phyloP scores from a whole-genome alignment of 1,140 invertebrate genomes.

The Schlechtendalia chinensis region DNA sequence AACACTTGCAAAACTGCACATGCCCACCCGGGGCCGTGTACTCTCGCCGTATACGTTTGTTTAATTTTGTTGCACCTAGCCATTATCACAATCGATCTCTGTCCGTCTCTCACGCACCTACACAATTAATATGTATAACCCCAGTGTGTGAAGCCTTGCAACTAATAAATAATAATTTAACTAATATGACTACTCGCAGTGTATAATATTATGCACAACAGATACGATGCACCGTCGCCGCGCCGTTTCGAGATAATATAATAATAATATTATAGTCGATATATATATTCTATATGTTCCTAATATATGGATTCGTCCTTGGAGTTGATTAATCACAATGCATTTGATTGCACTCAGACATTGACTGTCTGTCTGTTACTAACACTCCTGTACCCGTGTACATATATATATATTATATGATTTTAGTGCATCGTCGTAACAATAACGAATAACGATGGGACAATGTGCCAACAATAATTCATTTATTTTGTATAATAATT shows the following conservation, averaged over 20 bases:
- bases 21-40: background rate
- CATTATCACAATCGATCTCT: constrained; percentile 30
- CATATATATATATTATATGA: too few relatives aligned
- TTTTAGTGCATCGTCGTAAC: too few relatives aligned
- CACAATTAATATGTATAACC: background rate
- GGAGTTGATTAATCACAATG: constrained; percentile 45
- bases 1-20: background rate
- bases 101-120: background rate
- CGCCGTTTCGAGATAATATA: background rate
- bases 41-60: too few relatives aligned
- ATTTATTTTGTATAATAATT: background rate
- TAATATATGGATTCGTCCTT: constrained; percentile 26
- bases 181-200: too few relatives aligned
- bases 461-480: background rate
- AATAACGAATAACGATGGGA: background rate
- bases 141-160: background rate
- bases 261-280: background rate
- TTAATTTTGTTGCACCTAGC: too few relatives aligned
- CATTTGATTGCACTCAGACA: constrained; percentile 26
- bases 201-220: too few relatives aligned
- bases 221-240: too few relatives aligned
- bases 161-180: background rate
- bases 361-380: background rate
- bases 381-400: background rate
- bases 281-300: background rate